Conservation (phyloP, 2,113 vertebrate genomes). For the Ciconia boyciana region DNA sequence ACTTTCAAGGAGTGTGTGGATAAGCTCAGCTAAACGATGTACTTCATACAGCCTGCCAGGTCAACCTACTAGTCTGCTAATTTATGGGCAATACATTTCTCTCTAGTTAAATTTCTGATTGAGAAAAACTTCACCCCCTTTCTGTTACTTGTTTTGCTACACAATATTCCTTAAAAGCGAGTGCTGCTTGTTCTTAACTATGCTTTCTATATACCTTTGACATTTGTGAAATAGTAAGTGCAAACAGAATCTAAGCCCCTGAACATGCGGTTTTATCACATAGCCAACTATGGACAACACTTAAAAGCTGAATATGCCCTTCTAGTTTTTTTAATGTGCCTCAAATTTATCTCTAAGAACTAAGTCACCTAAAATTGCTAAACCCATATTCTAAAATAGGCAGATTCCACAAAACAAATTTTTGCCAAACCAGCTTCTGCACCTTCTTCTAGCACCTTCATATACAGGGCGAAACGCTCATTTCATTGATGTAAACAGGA, state of each 20-base stretch:
- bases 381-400: not conserved
- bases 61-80: constrained; percentile 9
- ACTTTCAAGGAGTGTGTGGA: not conserved
- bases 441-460: not conserved
- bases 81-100: not conserved
- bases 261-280: not conserved
- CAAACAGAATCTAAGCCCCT: not conserved
- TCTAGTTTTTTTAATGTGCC: not conserved
- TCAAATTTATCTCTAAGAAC: not conserved
- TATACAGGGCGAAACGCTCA: not conserved
- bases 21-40: not conserved
- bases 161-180: not conserved
- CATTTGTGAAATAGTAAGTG: not conserved
- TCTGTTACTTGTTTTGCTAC: not conserved
- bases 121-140: not conserved
- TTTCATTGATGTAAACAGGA: not conserved
- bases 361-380: not conserved
- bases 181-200: not conserved
- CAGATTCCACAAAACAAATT: not conserved
- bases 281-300: not conserved
- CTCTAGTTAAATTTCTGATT: not conserved
- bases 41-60: not conserved
- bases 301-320: not conserved
- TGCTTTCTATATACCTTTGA: not conserved
- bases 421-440: not conserved